A percentile compares a stretch with the other conserved stretches of the same genome.
These are phyloP conservation scores for Muntiacus muntjak DNA, from an alignment of 2,113 vertebrate species.

Conservation along the genomic window DNA sequence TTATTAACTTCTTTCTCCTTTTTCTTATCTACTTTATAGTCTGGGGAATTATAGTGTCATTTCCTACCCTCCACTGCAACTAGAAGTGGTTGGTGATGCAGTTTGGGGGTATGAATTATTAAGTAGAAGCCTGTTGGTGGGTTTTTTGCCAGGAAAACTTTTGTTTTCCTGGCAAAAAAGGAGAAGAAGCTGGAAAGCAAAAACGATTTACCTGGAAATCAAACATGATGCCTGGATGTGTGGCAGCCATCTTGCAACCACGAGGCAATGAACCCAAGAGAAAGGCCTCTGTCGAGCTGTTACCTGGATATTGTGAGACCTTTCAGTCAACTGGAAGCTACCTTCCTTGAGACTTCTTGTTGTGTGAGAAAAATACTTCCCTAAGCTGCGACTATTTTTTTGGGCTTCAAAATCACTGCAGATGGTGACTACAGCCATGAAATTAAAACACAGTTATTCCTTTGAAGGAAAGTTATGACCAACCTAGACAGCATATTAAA, in stretches of 20 bases:
- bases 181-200: not conserved
- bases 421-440: not conserved
- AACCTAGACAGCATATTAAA: not conserved
- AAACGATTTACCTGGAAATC: not conserved
- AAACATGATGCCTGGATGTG: not conserved
- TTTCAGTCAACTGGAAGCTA: not conserved
- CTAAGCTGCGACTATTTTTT: not conserved
- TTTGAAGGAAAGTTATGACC: not conserved
- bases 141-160: not conserved
- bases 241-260: not conserved
- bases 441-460: not conserved
- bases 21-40: not conserved
- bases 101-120: not conserved
- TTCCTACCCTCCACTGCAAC: not conserved
- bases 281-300: not conserved
- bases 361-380: slow-evolving; percentile 1
- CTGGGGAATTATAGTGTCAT: not conserved
- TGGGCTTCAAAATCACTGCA: not conserved
- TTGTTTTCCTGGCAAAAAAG: not conserved
- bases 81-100: not conserved
- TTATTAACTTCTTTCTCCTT: not conserved
- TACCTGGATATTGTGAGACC: not conserved
- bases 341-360: not conserved
- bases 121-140: not conserved
- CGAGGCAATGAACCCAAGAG: not conserved